Base-by-base conservation (phyloP, 1,140 invertebrate genomes). In the Drosophila erecta region DNA sequence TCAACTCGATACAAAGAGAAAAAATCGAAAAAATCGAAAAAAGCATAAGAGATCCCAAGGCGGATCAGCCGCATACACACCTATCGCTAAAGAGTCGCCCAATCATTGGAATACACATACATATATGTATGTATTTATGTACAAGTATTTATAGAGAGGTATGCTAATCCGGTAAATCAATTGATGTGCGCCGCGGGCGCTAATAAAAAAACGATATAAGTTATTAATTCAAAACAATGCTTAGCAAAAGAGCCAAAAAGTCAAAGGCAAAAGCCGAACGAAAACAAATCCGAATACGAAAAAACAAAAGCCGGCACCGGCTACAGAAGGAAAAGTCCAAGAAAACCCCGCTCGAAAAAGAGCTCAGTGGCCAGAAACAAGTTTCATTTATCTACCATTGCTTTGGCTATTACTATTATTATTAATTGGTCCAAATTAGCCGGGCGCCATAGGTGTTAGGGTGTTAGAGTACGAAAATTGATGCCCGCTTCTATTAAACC, bases 91-190 rank as follows among this genome's bases (percentile, higher is more conserved):
- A n/a, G n/a, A n/a, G n/a, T n/a, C n/a, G n/a, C n/a, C n/a, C n/a
- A n/a, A n/a, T n/a, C n/a, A n/a, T n/a, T n/a, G n/a, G n/a, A n/a
- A 43, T 1, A 7, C 46, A 27, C 24, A 27, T 22, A 33, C n/a
- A 46, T 44, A 35, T 37, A 22, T 24, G 41, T 30, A 57, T 55
- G 11, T 27, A 27, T 6, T 1, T 30, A 30, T 30, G 30, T 8
- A 30, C 8, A 7, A 8, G 27, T 30, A 30, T 30, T 30, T 30
- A 30, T 30, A 10, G 58, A 22, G 46, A 38, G 59, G 69, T 73
- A 89, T 87, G 83, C 84, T 87, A 87, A 87, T 87, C 83, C 79
- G 83, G 79, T 79, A 89, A 87, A 87, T 89, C 83, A 87, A 89
- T 87, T 87, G 83, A 87, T 89, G 83, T 87, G 75, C 65, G 84